Evolutionary conservation across 2,888 invertebrate genomes (phyloP), one percentile per base, ranked within the genome.

Genomic region (Orthosia cruda): DNA sequence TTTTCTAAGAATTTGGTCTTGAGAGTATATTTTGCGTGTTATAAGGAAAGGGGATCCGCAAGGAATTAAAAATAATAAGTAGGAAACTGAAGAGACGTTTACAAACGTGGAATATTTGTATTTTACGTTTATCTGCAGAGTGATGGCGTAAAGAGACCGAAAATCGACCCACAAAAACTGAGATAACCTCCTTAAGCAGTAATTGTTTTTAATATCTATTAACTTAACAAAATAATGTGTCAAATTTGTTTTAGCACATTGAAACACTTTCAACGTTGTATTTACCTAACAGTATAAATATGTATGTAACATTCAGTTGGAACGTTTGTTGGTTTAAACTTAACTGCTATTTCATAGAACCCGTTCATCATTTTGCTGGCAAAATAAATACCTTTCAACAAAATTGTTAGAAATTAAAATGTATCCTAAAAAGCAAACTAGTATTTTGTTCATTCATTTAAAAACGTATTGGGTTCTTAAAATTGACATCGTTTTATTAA

Each of bases 161-260:
- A 11, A 26, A 57, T 15, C 5, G 45, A 49, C 47, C 57, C 20
- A 80, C 62, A 58, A 49, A 45, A 16, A 1, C 20, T 20, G 1
- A 32, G 62, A 63, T 77, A 80, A 52, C 81, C 80, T 80, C 20
- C 23, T 80, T 59, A 47, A 47, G 4, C 16, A 26, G 18, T 16
- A 15, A 16, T 13, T 49, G n/a, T 20, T 13, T 45, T 50, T 20
- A 26, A 55, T n/a, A n/a, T 54, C 18, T 50, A 61, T 20, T 54
- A 58, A 32, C 26, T 40, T 23, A 18, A 47, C 18, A 20, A 13
- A 72, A 20, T 66, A 54, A 52, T 58, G 3, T 15, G 79, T 12
- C n/a, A 63, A 45, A 50, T 23, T 75, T 59, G 49, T 63, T 78
- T 52, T 47, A 58, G 13, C 55, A 66, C 49, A 65, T 40, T 26